Conservation (phyloP, 1,140 invertebrate genomes). For the Drosophila cardini region DNA sequence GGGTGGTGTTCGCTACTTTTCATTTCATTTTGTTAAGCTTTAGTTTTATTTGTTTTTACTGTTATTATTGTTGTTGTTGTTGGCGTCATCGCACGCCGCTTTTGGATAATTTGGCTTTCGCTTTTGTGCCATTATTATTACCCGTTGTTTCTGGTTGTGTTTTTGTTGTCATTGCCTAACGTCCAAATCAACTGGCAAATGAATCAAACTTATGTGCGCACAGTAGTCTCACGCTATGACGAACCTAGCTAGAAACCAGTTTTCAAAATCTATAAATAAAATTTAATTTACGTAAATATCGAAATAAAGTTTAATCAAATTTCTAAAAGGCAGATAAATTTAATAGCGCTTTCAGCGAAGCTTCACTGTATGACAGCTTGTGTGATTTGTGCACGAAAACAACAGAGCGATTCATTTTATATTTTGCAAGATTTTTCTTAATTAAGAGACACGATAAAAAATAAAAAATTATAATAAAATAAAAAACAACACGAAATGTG, state of each 20-base stretch:
- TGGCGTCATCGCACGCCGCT: conserved; percentile 58
- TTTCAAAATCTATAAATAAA: not conserved
- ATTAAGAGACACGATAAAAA: conserved; percentile 60
- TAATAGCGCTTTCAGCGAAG: not conserved
- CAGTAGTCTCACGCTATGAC: conserved; percentile 18
- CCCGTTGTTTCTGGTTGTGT: not conserved
- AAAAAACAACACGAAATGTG: conserved; percentile 70
- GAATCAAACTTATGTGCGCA: conserved; percentile 66
- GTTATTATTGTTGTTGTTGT: conserved; percentile 14
- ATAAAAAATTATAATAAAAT: too few species aligned
- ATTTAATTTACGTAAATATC: conserved; percentile 1
- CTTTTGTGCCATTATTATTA: conserved; percentile 72
- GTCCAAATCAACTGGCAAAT: conserved; percentile 62
- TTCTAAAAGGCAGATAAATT: not conserved
- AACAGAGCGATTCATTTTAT: conserved; percentile 58
- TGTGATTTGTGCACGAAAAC: conserved; percentile 30
- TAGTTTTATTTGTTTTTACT: conserved; percentile 65
- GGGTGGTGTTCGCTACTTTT: conserved; percentile 44
- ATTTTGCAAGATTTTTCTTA: conserved; percentile 82
- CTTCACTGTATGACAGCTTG: conserved; percentile 15
- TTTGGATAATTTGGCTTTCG: conserved; percentile 81
- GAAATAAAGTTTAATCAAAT: not conserved
- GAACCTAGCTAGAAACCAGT: conserved; percentile 1
- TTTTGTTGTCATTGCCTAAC: conserved; percentile 60
- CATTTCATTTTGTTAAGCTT: conserved; percentile 58